phyloP scores from a whole-genome alignment of 2,113 vertebrate species.

The Proteles cristata region DNA sequence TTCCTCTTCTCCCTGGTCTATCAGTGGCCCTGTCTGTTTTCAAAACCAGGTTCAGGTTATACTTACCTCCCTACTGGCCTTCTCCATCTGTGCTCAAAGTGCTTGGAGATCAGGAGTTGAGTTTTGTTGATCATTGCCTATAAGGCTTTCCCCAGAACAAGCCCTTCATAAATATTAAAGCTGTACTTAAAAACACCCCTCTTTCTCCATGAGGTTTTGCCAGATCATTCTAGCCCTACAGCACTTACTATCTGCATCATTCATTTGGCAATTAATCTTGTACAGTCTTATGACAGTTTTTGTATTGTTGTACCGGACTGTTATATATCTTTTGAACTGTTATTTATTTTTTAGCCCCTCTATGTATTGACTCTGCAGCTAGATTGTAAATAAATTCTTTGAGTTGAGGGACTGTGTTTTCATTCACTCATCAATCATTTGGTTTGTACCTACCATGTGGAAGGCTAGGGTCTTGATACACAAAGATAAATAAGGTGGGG shows the following conservation, averaged over 20 bases:
- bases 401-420: slow-evolving; percentile 66
- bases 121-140: not conserved
- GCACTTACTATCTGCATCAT: slow-evolving; percentile 67
- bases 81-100: not conserved
- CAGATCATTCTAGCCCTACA: slow-evolving; percentile 21
- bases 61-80: not conserved
- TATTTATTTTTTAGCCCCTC: slow-evolving; percentile 70
- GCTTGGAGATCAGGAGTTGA: not conserved
- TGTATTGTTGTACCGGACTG: slow-evolving; percentile 56
- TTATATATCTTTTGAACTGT: slow-evolving; percentile 75
- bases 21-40: not conserved
- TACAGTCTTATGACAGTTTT: slow-evolving; percentile 40
- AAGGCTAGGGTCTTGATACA: not conserved
- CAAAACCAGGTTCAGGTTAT: not conserved
- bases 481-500: not conserved
- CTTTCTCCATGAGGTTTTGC: not conserved
- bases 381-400: slow-evolving; percentile 71
- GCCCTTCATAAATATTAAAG: slow-evolving; percentile 60
- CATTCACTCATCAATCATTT: slow-evolving; percentile 70
- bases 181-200: not conserved
- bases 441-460: not conserved
- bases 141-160: not conserved
- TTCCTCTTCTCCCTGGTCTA: not conserved
- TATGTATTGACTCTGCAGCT: slow-evolving; percentile 66
- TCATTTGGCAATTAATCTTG: slow-evolving; percentile 76